A percentile compares a stretch with the other conserved stretches of the same genome.
phyloP scores from a whole-genome alignment of 2,797 vertebrate species.

The Acropternis orthonyx region DNA sequence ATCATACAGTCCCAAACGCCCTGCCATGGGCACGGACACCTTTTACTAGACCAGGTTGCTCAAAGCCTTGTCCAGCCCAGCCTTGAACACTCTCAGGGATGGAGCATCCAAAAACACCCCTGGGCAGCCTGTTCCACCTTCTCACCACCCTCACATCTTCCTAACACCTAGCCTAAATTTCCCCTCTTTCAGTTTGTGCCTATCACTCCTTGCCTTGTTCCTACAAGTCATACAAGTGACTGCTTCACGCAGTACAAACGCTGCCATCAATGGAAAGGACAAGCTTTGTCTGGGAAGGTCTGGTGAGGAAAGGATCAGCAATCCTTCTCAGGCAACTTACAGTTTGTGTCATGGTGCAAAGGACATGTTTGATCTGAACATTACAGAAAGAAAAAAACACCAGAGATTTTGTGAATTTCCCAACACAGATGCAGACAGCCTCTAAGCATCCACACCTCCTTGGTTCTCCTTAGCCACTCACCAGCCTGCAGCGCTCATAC shows the following conservation, averaged over 20 bases:
- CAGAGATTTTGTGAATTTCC: not conserved
- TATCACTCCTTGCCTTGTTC: not conserved
- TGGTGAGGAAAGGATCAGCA: not conserved
- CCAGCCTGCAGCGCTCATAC: rapidly evolving
- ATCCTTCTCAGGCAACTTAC: not conserved
- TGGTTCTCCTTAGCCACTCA: not conserved
- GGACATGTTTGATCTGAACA: rapidly evolving
- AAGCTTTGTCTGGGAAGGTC: not conserved
- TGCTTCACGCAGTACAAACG: not conserved
- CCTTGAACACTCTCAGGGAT: not conserved
- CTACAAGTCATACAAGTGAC: not conserved
- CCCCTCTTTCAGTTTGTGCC: not conserved
- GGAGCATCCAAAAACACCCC: not conserved
- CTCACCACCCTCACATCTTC: not conserved
- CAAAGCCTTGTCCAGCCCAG: not conserved
- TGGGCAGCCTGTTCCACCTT: not conserved
- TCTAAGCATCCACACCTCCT: not conserved
- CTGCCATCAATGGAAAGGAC: not conserved
- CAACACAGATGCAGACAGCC: not conserved
- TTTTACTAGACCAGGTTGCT: not conserved
- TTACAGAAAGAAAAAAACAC: rapidly evolving
- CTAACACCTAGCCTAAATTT: not conserved
- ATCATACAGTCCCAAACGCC: rapidly evolving
- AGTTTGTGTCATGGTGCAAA: not conserved
- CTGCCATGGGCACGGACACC: rapidly evolving